Evolutionary conservation across 2,797 vertebrate genomes (phyloP).

Genomic region (Aselliscus stoliczkanus): DNA sequence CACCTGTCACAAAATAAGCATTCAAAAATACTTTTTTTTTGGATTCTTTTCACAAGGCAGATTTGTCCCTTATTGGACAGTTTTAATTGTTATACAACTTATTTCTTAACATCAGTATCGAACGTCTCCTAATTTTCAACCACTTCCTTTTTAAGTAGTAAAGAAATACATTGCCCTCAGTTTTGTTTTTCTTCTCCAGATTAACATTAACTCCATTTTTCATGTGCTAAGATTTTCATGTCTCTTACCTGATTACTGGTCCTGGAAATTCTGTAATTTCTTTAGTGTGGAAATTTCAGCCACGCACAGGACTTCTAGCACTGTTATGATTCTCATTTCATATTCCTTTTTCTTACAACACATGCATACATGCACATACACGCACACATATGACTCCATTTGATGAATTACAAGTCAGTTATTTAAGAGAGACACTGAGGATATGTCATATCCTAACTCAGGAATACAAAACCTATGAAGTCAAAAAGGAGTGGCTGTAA

Average conservation of each 20-base stretch:
- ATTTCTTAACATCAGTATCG: not conserved
- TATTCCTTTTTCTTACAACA: not conserved
- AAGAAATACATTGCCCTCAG: not conserved
- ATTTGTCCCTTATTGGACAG: not conserved
- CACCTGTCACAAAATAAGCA: not conserved
- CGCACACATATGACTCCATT: not conserved
- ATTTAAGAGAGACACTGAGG: not conserved
- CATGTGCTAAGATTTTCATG: not conserved
- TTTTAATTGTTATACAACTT: not conserved
- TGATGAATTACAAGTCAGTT: not conserved
- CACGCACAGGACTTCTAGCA: not conserved
- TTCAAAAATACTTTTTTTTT: conserved; percentile 49
- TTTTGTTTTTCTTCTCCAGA: not conserved
- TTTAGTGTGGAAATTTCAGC: not conserved
- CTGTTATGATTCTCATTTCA: not conserved
- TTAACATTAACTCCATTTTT: not conserved
- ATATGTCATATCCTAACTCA: not conserved
- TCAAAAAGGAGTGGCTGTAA: not conserved
- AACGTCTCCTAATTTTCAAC: not conserved
- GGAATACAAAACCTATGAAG: not conserved
- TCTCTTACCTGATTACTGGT: not conserved
- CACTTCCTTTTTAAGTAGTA: not conserved
- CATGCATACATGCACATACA: too few species aligned
- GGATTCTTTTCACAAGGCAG: not conserved
- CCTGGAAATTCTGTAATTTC: not conserved